Evolutionary conservation across 1,140 invertebrate genomes (phyloP).

Genomic region (Ericerus pela): DNA sequence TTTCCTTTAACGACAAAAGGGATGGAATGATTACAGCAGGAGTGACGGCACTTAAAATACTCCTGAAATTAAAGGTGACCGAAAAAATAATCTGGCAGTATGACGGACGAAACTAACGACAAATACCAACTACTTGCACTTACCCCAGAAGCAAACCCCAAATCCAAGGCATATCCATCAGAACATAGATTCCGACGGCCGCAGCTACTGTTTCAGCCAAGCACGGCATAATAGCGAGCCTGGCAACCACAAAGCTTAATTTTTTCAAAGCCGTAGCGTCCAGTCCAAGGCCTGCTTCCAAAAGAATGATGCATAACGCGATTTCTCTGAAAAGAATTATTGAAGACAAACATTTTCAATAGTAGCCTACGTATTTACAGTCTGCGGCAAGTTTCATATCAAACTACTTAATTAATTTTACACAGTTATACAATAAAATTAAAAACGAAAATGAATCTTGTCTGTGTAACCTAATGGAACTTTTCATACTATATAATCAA

Average conservation of each 20-base stretch:
- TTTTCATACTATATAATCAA: too few species aligned
- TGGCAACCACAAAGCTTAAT: slow-evolving; percentile 39
- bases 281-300: slow-evolving; percentile 55
- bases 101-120: too few species aligned
- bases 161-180: slow-evolving; percentile 50
- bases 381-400: too few species aligned
- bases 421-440: too few species aligned
- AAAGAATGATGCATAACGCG: slow-evolving; percentile 54
- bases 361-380: too few species aligned
- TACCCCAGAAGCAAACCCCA: slow-evolving; percentile 54
- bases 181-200: slow-evolving; percentile 40
- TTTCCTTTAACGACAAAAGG: slow-evolving; percentile 45
- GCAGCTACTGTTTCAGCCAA: slow-evolving; percentile 44
- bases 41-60: slow-evolving; percentile 54
- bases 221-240: slow-evolving; percentile 49
- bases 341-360: too few species aligned
- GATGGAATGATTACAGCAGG: slow-evolving; percentile 61
- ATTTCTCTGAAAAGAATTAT: slow-evolving; percentile 38
- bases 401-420: too few species aligned
- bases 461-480: too few species aligned
- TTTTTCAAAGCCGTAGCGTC: slow-evolving; percentile 46
- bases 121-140: too few species aligned
- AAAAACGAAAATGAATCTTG: too few species aligned
- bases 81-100: too few species aligned
- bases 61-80: too few species aligned